Conservation (phyloP, 2,797 vertebrate genomes). For the Sebastes cheni region DNA sequence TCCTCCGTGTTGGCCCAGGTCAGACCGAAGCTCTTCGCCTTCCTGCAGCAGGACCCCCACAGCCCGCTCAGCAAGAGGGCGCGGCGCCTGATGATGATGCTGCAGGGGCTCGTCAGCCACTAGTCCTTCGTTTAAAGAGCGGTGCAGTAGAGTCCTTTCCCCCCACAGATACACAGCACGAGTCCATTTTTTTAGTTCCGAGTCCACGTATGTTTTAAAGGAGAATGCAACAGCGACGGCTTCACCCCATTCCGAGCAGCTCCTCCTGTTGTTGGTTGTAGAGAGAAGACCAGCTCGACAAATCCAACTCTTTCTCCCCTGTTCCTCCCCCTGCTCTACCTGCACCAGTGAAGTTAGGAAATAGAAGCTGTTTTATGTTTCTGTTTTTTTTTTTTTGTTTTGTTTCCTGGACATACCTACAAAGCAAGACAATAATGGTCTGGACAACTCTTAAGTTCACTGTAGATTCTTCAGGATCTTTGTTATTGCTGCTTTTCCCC, state of each 20-base stretch:
- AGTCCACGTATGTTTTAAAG: background rate
- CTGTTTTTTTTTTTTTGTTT: background rate
- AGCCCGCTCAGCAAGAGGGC: conserved; percentile 89
- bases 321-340: background rate
- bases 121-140: conserved; percentile 41
- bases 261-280: background rate
- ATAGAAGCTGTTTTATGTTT: conserved; percentile 18
- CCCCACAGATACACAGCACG: background rate
- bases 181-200: background rate
- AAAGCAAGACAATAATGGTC: conserved; percentile 10
- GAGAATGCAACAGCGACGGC: background rate
- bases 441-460: conserved; percentile 13
- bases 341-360: conserved; percentile 12
- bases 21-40: conserved; percentile 92
- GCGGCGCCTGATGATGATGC: conserved; percentile 95
- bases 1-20: conserved; percentile 93
- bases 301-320: background rate
- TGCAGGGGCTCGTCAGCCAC: conserved; percentile 92
- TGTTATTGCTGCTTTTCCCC: conserved; percentile 9
- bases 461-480: conserved; percentile 28
- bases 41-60: conserved; percentile 93
- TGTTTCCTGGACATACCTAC: background rate
- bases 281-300: background rate
- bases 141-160: background rate
- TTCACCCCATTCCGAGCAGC: background rate